Conservation (phyloP, 2,113 vertebrate genomes). For the Brienomyrus longianalis region DNA sequence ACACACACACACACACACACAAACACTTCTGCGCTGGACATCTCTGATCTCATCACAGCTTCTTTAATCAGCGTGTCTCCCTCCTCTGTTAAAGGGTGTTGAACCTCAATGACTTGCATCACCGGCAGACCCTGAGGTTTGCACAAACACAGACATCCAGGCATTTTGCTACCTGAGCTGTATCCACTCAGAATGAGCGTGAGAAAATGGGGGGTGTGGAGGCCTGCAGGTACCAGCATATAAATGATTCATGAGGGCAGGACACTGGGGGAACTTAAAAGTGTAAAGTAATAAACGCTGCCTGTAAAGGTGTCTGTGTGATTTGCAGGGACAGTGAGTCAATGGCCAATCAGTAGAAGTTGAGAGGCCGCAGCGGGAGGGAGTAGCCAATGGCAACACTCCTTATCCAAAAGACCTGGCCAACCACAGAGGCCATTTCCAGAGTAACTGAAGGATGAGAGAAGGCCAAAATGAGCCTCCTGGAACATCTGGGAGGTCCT, state of each 20-base stretch:
- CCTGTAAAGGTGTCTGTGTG: not conserved
- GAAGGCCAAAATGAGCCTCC: not conserved
- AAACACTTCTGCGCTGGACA: not conserved
- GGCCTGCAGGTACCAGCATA: not conserved
- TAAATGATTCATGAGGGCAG: not conserved
- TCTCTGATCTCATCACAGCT: not conserved
- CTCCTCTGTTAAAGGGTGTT: not conserved
- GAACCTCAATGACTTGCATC: not conserved
- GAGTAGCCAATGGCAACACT: not conserved
- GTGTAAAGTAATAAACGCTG: not conserved
- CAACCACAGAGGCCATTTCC: not conserved
- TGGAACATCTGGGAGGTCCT: not conserved
- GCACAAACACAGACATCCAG: not conserved
- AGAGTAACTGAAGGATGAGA: not conserved
- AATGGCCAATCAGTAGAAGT: not conserved
- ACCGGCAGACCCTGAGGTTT: not conserved
- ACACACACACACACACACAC: not conserved
- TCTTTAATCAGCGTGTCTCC: not conserved
- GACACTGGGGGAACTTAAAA: not conserved
- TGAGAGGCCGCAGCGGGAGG: not conserved
- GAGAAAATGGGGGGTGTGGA: not conserved
- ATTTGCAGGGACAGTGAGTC: not conserved
- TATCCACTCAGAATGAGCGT: not conserved
- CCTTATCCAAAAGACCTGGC: not conserved
- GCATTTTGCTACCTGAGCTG: not conserved